These are phyloP conservation scores for Ormyrus pomaceus DNA, from an alignment of 2,888 invertebrate species.

Conservation along the genomic window DNA sequence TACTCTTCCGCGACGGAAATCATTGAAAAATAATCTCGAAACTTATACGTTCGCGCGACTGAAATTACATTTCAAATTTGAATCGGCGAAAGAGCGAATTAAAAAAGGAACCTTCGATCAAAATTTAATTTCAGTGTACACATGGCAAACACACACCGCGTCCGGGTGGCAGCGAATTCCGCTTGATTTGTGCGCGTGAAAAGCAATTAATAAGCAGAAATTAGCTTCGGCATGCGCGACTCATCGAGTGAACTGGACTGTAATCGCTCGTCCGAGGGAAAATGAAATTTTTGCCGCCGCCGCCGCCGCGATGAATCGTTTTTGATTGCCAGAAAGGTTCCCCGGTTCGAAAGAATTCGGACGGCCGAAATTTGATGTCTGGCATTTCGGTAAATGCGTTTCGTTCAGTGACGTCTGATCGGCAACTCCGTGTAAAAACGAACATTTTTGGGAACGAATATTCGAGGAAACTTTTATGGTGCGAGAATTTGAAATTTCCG, in stretches of 20 bases:
- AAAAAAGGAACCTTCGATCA: not conserved
- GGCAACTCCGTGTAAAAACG: not conserved
- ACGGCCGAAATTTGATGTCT: not conserved
- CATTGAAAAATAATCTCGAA: too few species aligned
- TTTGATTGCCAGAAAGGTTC: not conserved
- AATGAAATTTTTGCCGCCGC: constrained; percentile 15
- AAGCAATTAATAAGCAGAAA: constrained; percentile 27
- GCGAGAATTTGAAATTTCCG: too few species aligned
- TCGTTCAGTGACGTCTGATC: too few species aligned
- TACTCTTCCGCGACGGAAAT: too few species aligned
- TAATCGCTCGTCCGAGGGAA: constrained; percentile 9
- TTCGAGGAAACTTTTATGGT: not conserved
- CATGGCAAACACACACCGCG: not conserved
- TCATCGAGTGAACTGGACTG: constrained; percentile 24
- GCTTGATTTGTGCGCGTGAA: constrained; percentile 12
- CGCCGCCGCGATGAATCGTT: not conserved
- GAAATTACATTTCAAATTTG: not conserved
- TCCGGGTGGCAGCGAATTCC: not conserved
- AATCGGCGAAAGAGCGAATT: not conserved
- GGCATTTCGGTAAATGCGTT: too few species aligned
- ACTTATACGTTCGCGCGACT: too few species aligned
- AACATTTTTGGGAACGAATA: not conserved
- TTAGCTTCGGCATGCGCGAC: not conserved
- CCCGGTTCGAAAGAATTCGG: not conserved
- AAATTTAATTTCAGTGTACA: not conserved